Conservation (phyloP, 2,888 invertebrate genomes). For the Netelia virgata region DNA sequence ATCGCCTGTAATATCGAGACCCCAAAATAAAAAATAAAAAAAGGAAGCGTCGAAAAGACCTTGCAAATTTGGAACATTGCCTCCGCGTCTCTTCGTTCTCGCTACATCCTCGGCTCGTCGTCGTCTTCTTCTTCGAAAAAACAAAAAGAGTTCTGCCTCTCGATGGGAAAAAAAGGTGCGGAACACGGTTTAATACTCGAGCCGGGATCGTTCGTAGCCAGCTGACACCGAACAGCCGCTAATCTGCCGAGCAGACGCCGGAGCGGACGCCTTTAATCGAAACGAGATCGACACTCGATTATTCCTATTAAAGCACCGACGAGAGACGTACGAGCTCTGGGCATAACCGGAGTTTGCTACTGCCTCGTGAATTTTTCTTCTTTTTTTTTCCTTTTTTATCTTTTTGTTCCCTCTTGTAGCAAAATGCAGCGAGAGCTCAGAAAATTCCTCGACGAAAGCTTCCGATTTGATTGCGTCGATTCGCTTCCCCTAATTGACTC, state of each 20-base stretch:
- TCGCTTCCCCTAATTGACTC: conserved; percentile 6
- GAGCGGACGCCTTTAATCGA: conserved; percentile 77
- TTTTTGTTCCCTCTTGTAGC: neutral
- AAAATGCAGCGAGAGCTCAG: neutral
- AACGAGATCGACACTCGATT: conserved; percentile 79
- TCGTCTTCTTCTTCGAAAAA: neutral
- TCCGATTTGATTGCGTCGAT: conserved; percentile 60
- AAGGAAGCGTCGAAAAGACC: neutral
- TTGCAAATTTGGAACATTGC: neutral
- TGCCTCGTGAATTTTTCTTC: neutral
- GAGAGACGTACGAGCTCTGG: conserved; percentile 25
- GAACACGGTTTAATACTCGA: conserved; percentile 27
- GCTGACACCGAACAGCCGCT: conserved; percentile 49
- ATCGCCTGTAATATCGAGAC: neutral
- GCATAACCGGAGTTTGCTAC: neutral
- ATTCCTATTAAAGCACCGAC: conserved; percentile 77
- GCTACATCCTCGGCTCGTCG: neutral
- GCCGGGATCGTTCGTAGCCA: conserved; percentile 36
- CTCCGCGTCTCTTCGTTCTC: conserved; percentile 1
- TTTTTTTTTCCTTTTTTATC: neutral
- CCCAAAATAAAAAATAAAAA: neutral
- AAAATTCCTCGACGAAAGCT: conserved; percentile 32
- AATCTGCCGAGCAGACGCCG: conserved; percentile 49
- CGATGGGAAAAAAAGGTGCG: neutral
- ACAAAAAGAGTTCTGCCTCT: conserved; percentile 4